Percentiles rank a stretch among this genome's conserved stretches.
Evolutionary conservation across 2,888 invertebrate species (phyloP).

Genomic region (Prosopocoilus inquinatus): DNA sequence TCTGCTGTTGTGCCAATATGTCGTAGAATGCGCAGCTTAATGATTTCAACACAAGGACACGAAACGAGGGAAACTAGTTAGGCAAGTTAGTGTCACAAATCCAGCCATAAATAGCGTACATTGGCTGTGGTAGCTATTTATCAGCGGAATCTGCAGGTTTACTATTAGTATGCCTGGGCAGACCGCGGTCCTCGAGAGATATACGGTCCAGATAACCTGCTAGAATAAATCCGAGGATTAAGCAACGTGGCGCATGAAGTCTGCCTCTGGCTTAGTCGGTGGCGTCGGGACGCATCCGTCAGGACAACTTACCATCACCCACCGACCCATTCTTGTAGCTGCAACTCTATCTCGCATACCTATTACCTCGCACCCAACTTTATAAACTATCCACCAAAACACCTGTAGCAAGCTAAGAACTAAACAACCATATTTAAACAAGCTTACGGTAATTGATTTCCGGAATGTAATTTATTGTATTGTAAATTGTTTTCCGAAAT

Average conservation of each 20-base stretch:
- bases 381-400: too few relatives aligned
- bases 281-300: slow-evolving; percentile 17
- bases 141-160: slow-evolving; percentile 51
- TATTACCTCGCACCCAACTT: too few relatives aligned
- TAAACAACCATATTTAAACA: too few relatives aligned
- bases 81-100: slow-evolving; percentile 36
- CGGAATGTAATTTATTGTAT: too few relatives aligned
- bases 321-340: background rate
- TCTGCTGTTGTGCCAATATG: slow-evolving; percentile 2
- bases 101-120: slow-evolving; percentile 44
- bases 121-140: slow-evolving; percentile 51
- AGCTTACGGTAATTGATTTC: too few relatives aligned
- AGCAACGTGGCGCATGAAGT: slow-evolving; percentile 43
- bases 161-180: slow-evolving; percentile 51
- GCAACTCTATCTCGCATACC: background rate
- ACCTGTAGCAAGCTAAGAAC: too few relatives aligned
- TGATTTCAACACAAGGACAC: background rate
- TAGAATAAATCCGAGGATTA: slow-evolving; percentile 51
- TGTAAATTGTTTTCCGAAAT: too few relatives aligned
- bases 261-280: slow-evolving; percentile 25
- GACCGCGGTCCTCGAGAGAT: slow-evolving; percentile 49
- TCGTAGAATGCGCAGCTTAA: background rate
- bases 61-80: slow-evolving; percentile 22
- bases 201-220: slow-evolving; percentile 51
- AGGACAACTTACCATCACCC: slow-evolving; percentile 13